A percentile compares a stretch with the other conserved stretches of the same genome.
phyloP scores from a whole-genome alignment of 2,797 vertebrate species.

The Clarias fuscus region DNA sequence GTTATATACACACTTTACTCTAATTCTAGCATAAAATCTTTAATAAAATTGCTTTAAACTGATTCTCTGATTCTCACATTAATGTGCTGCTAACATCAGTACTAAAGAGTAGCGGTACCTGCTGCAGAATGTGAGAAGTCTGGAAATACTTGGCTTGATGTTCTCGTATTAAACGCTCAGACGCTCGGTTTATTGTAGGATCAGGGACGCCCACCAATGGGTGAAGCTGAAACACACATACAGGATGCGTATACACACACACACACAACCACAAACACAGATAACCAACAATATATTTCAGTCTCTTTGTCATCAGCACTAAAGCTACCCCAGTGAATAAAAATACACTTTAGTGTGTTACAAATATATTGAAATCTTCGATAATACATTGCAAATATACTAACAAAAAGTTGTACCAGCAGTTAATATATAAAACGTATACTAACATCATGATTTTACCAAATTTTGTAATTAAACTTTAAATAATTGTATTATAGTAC shows the following conservation, averaged over 20 bases:
- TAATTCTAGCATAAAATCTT: no score
- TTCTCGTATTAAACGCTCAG: slow-evolving; percentile 73
- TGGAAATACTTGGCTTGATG: slow-evolving; percentile 70
- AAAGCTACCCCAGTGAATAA: background rate
- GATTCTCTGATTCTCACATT: background rate
- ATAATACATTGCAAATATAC: no score
- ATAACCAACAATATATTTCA: no score
- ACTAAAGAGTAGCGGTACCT: slow-evolving; percentile 65
- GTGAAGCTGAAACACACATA: slow-evolving; percentile 67
- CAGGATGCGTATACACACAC: background rate
- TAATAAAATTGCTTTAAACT: no score
- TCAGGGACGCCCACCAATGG: slow-evolving; percentile 77
- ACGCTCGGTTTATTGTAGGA: slow-evolving; percentile 64
- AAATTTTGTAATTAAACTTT: no score
- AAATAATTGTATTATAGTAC: no score
- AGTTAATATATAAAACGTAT: no score
- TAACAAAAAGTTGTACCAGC: no score
- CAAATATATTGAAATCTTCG: no score
- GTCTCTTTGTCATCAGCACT: background rate
- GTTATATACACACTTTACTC: background rate
- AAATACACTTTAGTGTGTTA: no score
- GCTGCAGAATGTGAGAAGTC: slow-evolving; percentile 74
- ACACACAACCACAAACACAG: background rate
- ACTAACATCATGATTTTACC: no score
- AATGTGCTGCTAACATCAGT: background rate